Evolutionary conservation across 2,113 vertebrate genomes (phyloP), one percentile per base, ranked within the genome.

Genomic region (Sclerurus mexicanus): DNA sequence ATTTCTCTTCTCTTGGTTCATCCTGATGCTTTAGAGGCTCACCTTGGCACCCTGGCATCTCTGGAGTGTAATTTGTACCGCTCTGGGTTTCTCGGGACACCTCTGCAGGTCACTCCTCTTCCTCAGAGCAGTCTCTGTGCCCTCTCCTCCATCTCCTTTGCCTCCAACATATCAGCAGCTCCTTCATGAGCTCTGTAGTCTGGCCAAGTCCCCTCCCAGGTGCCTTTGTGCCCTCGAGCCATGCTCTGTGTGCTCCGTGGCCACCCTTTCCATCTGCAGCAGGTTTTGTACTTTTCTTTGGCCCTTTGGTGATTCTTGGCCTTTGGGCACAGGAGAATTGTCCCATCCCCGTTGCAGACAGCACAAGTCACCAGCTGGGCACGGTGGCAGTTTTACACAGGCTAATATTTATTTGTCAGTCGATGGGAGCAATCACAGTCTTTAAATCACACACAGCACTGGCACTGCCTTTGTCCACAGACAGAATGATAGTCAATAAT

Each of bases 341-440:
- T 44, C 56, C 52, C 52, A 35, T 35, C 18, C 20, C n/a, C 18
- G 20, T 53, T 46, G 33, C 2, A 66, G 37, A 63, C 76, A 90
- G 55, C 9, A 78, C 64, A 68, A 90, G 53, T 64, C 24, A 87
- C 46, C 85, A 81, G 52, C 76, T 77, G 79, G 46, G 31, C 79
- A 88, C 42, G 2, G 2, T 3, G 37, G 62, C 68, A 44, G 25
- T 71, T 90, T 90, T 59, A 50, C 42, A 74, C 47, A 94, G 23
- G 44, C 39, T 75, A 37, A n/a, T 73, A 58, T 95, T 96, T 97
- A 95, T 96, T 95, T 90, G 23, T 83, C 71, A 78, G 21, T 20
- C 77, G 60, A 9, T 1, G 14, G 40, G 44, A 93, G 50, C 52
- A 95, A 81, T 64, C 75, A 72, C 75, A 68, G 20, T 19, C 44